These are phyloP conservation scores for Malaclemys terrapin DNA, from an alignment of 2,113 vertebrate genomes.

Conservation along the genomic window DNA sequence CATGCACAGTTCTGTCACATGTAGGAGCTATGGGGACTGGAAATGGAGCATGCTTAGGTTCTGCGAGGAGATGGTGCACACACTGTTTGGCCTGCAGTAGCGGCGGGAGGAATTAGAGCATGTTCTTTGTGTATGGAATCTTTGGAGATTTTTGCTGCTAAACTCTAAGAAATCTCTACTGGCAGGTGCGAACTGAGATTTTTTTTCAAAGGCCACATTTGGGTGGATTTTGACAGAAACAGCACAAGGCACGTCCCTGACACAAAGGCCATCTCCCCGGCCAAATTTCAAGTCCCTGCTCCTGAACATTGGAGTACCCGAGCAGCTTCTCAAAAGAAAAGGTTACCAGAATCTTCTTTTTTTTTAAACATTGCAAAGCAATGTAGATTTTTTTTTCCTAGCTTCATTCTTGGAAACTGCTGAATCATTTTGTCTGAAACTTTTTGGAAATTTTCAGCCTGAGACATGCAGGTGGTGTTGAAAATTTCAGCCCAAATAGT, in stretches of 20 bases:
- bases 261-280: neutral
- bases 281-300: neutral
- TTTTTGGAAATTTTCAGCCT: neutral
- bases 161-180: neutral
- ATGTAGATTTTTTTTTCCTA: neutral
- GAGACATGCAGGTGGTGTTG: neutral
- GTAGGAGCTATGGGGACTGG: neutral
- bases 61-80: neutral
- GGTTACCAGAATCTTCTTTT: neutral
- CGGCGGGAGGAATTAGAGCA: neutral
- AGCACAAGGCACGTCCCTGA: neutral
- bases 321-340: neutral
- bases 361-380: neutral
- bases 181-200: neutral
- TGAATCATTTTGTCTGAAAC: constrained; percentile 19
- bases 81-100: neutral
- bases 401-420: neutral
- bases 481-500: neutral
- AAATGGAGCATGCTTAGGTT: neutral
- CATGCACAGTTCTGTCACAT: neutral
- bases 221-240: neutral
- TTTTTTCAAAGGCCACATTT: neutral
- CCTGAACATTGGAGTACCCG: neutral
- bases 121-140: neutral
- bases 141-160: neutral